Conservation (phyloP, 2,797 vertebrate genomes). For the Poeciliopsis turneri region DNA sequence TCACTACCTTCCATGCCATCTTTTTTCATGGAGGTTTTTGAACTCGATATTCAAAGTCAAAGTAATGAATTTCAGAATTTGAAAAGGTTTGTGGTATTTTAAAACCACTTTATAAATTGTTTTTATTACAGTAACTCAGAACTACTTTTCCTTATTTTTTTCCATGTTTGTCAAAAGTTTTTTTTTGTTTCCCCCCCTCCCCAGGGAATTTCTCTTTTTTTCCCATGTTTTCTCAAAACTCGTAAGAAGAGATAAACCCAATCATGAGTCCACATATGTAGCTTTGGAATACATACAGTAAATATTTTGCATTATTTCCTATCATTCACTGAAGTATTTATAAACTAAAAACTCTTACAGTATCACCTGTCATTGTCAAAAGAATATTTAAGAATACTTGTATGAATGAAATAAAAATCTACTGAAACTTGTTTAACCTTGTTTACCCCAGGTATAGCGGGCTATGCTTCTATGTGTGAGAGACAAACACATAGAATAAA, state of each 20-base stretch:
- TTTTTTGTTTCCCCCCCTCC: too few relatives aligned
- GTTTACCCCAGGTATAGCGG: conserved; percentile 7
- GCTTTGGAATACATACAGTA: neutral
- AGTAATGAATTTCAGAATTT: neutral
- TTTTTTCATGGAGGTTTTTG: too few relatives aligned
- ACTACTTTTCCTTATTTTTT: neutral
- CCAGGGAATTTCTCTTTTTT: neutral
- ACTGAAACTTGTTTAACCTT: neutral
- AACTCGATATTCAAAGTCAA: neutral
- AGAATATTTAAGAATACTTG: conserved; percentile 14
- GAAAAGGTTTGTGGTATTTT: neutral
- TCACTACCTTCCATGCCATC: neutral
- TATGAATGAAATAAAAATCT: neutral
- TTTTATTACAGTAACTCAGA: neutral
- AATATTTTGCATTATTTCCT: neutral
- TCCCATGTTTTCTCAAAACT: neutral
- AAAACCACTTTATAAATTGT: neutral
- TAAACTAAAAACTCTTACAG: conserved; percentile 3
- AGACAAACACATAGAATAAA: neutral
- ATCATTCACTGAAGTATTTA: neutral
- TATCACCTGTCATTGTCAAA: conserved; percentile 15
- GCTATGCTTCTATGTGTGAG: conserved; percentile 22
- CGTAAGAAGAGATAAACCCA: neutral
- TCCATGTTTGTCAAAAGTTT: neutral
- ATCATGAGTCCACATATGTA: neutral